These are phyloP conservation scores for Centruroides vittatus DNA, from an alignment of 1,140 invertebrate genomes.

Conservation along the genomic window DNA sequence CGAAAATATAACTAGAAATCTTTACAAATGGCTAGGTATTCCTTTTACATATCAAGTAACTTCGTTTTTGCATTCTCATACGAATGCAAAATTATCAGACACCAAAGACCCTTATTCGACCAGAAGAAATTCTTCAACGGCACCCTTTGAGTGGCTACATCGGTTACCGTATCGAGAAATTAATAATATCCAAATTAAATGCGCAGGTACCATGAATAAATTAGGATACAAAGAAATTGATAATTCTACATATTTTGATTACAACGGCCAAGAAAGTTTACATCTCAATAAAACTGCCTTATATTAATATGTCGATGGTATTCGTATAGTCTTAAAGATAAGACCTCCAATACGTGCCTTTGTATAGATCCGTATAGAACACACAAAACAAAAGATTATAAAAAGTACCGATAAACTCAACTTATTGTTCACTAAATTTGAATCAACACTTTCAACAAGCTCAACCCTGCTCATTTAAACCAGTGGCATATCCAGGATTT, in stretches of 20 bases:
- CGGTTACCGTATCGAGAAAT: slow-evolving; percentile 2
- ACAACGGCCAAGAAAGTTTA: too few relatives aligned
- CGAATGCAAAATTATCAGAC: slow-evolving; percentile 3
- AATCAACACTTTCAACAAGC: too few relatives aligned
- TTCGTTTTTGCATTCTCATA: slow-evolving; percentile 17
- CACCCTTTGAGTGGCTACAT: slow-evolving; percentile 7
- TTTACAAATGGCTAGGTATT: slow-evolving; percentile 61
- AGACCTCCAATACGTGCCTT: too few relatives aligned
- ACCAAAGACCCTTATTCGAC: slow-evolving; percentile 15
- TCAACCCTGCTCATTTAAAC: too few relatives aligned
- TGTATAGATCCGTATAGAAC: too few relatives aligned
- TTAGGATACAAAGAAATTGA: slow-evolving; percentile 6
- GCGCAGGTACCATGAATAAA: not conserved
- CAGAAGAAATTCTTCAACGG: slow-evolving; percentile 8
- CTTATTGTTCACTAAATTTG: too few relatives aligned
- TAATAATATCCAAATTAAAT: slow-evolving; percentile 2
- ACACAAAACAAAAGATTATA: too few relatives aligned
- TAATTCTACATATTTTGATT: not conserved
- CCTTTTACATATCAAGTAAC: slow-evolving; percentile 9
- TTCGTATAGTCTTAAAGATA: too few relatives aligned
- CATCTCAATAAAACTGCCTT: too few relatives aligned
- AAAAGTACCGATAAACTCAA: too few relatives aligned
- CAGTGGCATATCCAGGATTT: too few relatives aligned
- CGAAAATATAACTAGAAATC: slow-evolving; percentile 46
- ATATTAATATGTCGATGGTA: too few relatives aligned